Conservation (phyloP, 2,797 vertebrate genomes). For the Poliocrania exsul region DNA sequence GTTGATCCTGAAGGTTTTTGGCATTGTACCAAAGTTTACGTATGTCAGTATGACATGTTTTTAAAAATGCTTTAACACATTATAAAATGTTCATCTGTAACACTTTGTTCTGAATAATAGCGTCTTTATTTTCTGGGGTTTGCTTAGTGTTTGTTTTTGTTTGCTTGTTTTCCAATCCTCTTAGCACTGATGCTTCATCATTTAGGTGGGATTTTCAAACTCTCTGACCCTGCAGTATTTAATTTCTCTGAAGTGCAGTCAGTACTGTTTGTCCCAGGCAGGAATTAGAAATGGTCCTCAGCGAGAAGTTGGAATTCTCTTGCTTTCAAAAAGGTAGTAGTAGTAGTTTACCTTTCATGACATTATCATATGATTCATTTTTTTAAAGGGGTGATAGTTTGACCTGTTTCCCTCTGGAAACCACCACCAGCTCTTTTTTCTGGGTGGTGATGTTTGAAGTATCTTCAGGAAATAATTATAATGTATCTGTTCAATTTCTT, state of each 20-base stretch:
- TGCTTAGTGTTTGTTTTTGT: neutral
- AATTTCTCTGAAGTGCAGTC: neutral
- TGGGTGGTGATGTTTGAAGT: accelerated
- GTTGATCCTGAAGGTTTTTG: slow-evolving; percentile 62
- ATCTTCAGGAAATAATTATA: neutral
- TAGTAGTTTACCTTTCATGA: neutral
- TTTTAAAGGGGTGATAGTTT: neutral
- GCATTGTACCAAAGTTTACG: slow-evolving; percentile 65
- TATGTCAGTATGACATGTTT: slow-evolving; percentile 71
- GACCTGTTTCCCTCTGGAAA: neutral
- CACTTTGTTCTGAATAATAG: neutral
- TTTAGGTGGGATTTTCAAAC: neutral
- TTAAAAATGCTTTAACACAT: neutral
- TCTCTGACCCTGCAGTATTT: neutral
- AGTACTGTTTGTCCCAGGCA: neutral
- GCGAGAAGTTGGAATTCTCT: neutral
- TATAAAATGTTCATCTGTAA: neutral
- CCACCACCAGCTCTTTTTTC: accelerated
- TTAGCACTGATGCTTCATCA: neutral
- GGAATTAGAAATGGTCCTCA: neutral
- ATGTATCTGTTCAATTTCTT: neutral
- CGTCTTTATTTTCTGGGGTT: neutral
- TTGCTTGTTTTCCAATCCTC: neutral
- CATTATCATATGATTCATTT: neutral
- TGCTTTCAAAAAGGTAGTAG: neutral